A percentile compares a stretch with the other conserved stretches of the same genome.
These are phyloP conservation scores for Anoplopoma fimbria DNA, from an alignment of 2,113 vertebrate species.

Conservation along the genomic window DNA sequence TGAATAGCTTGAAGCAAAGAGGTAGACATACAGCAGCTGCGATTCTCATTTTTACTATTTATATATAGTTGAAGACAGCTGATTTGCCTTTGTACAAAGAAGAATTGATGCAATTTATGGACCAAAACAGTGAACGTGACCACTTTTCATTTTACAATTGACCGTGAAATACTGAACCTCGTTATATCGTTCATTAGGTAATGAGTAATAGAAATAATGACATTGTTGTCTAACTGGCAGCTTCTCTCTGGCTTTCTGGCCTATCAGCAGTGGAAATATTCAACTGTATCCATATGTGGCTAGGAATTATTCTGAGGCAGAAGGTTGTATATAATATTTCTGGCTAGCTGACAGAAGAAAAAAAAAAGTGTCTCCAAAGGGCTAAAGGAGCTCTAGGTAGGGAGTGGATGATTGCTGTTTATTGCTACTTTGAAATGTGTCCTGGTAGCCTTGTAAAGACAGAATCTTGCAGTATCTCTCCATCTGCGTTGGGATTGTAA, in stretches of 20 bases:
- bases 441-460: conserved; percentile 42
- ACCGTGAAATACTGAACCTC: neutral
- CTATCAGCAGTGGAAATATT: conserved; percentile 3
- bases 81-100: neutral
- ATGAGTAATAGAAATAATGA: conserved; percentile 6
- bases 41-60: neutral
- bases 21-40: neutral
- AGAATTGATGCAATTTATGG: neutral
- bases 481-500: conserved; percentile 64
- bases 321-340: conserved; percentile 28
- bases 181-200: neutral
- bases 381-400: conserved; percentile 29
- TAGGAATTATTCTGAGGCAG: conserved; percentile 29
- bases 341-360: conserved; percentile 13
- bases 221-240: neutral
- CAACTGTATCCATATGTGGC: conserved; percentile 5
- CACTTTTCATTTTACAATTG: neutral
- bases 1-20: conserved; percentile 20
- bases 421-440: conserved; percentile 52
- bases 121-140: neutral
- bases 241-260: neutral
- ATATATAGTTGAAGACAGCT: neutral
- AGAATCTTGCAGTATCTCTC: conserved; percentile 48
- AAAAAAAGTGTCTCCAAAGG: conserved; percentile 8
- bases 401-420: conserved; percentile 56